These are phyloP conservation scores for Diacarnus erythraeanus DNA, from an alignment of 37 sponge, comb jelly and placozoan genomes.

Conservation along the genomic window DNA sequence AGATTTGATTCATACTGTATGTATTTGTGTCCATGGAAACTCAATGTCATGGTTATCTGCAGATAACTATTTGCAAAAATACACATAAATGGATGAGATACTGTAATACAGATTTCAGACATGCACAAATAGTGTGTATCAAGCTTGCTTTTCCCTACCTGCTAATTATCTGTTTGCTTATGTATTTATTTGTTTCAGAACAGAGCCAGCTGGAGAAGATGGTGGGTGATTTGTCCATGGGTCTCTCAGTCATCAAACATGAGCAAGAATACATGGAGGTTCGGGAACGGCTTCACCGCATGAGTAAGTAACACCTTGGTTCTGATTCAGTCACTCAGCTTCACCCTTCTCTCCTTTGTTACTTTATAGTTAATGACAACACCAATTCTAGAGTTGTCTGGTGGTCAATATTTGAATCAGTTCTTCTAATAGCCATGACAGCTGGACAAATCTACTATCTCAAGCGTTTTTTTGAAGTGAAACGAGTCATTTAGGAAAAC, in stretches of 20 bases:
- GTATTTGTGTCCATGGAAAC: no score
- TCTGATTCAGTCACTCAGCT: neutral
- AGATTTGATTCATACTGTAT: no score
- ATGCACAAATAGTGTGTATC: no score
- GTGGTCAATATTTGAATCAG: conserved; percentile 98
- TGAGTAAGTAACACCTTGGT: conserved; percentile 73
- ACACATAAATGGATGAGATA: no score
- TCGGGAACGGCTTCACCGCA: conserved; percentile 92
- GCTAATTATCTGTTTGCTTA: neutral
- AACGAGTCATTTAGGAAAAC: conserved; percentile 78
- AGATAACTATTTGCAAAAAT: no score
- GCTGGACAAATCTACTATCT: conserved; percentile 98
- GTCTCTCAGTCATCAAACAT: conserved; percentile 90
- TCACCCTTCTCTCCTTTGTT: neutral
- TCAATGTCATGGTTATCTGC: no score
- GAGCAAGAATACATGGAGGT: conserved; percentile 99
- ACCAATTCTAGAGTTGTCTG: conserved; percentile 98
- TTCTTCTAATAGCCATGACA: conserved; percentile 92
- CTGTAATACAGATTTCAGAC: no score
- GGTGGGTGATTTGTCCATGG: conserved; percentile 78
- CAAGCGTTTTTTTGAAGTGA: conserved; percentile 98
- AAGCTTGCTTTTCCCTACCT: neutral
- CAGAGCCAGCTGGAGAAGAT: conserved; percentile 87
- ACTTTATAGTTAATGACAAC: conserved; percentile 88
- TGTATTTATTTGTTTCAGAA: conserved; percentile 21